Conservation (phyloP, 1,140 invertebrate genomes). For the Phocides pigmalion region DNA sequence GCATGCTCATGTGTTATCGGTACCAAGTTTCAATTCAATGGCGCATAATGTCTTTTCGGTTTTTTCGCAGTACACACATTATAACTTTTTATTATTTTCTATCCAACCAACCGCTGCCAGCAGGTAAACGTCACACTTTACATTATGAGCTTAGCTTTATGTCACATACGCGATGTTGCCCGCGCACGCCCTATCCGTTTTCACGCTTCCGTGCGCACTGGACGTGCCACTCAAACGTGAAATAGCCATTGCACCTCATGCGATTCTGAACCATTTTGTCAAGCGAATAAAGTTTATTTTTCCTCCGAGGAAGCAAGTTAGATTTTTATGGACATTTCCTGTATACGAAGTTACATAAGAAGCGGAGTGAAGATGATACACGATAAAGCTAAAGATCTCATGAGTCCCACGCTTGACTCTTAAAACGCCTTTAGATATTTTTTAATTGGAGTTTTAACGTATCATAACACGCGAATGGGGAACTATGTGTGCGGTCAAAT, state of each 20-base stretch:
- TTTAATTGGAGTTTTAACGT: not conserved
- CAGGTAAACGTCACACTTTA: not conserved
- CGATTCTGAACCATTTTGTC: conserved; percentile 7
- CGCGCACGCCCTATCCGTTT: conserved; percentile 42
- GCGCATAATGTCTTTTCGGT: no score
- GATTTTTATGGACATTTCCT: conserved; percentile 23
- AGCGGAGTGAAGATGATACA: conserved; percentile 25
- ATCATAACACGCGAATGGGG: not conserved
- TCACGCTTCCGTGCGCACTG: conserved; percentile 39
- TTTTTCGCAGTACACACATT: no score
- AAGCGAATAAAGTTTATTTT: conserved; percentile 4
- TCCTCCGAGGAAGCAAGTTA: not conserved
- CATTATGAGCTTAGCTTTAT: not conserved
- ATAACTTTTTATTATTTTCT: no score
- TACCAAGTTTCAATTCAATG: no score
- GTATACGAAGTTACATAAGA: conserved; percentile 18
- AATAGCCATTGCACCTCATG: conserved; percentile 33
- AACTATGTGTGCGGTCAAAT: no score
- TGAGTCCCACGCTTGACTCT: not conserved
- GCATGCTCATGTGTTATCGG: no score
- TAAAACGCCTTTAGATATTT: not conserved
- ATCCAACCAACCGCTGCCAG: no score
- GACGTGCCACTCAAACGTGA: conserved; percentile 44
- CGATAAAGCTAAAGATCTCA: conserved; percentile 10
- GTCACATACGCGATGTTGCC: conserved; percentile 35